phyloP scores from a whole-genome alignment of 30 jellyfish, hydroid and myxozoan species.

The Turritopsis dohrnii region DNA sequence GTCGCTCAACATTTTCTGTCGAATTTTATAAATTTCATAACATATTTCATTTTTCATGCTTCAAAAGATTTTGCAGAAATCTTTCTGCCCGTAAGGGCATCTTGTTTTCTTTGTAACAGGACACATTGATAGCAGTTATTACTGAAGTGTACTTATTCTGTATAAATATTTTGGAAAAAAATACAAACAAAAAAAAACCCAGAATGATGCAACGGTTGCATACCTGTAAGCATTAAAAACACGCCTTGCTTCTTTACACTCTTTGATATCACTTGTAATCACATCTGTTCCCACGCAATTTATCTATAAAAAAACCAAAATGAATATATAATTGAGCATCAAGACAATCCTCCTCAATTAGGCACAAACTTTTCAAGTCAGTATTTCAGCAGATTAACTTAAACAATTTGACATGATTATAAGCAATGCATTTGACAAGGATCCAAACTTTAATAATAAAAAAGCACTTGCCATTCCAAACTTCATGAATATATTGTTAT shows the following conservation, averaged over 20 bases:
- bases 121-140: too few species aligned
- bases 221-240: slow-evolving; percentile 1
- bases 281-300: neutral
- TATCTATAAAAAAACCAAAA: neutral
- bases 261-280: neutral
- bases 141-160: neutral
- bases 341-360: too few species aligned
- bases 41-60: too few species aligned
- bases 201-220: too few species aligned
- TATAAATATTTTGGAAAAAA: neutral
- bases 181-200: too few species aligned
- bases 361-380: neutral
- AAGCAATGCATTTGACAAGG: neutral
- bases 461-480: slow-evolving; percentile 1
- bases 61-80: too few species aligned
- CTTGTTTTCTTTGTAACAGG: too few species aligned
- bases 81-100: too few species aligned
- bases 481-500: neutral
- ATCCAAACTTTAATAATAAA: too few species aligned
- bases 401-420: neutral
- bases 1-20: too few species aligned
- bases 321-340: neutral
- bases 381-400: neutral
- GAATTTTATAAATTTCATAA: too few species aligned
- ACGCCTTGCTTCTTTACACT: neutral